Base-by-base conservation (phyloP, 2,797 vertebrate species). In the Chrosomus eos region DNA sequence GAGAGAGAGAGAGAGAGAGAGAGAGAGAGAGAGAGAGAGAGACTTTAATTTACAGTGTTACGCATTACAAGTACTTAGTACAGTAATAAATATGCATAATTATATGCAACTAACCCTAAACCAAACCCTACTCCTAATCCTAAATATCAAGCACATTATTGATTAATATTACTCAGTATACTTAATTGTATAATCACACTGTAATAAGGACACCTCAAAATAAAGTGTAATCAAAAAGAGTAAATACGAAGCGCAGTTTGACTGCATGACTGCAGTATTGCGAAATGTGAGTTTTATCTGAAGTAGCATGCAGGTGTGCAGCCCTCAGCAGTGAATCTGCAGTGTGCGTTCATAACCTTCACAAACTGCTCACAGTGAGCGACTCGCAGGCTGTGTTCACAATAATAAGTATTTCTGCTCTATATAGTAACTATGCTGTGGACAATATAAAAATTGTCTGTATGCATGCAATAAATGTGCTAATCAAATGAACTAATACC, bases 261-360 rank as follows among this genome's bases (percentile, higher is more conserved):
- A 5, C 55, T 62, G 28, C 16, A 18, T 58, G 51, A 38, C 53
- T 38, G 53, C 51, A 78, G n/a, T 78, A 43, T 21, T 78, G 75
- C 1, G 11, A 77, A 19, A 28, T 31, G 14, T 11, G 55, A 43
- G n/a, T 43, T n/a, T 62, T 78, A 78, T 78, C 55, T 62, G 36
- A 11, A 62, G 16, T 38, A 28, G 75, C 51, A 76, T 58, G 74
- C 74, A 76, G 74, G 75, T 78, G 55, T 43, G 55, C 74, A 26
- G 4, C 53, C 21, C 23, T 76, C 13, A 58, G 51, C 51, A 26
- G n/a, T 36, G 73, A 75, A 36, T n/a, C 73, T 55, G 73, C 51
- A n/a, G 51, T 62, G 75, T 43, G 74, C 62, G 55, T 78, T 43
- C 55, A 28, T 62, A 62, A 58, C 38, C 75, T 43, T 78, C 36